Evolutionary conservation across 2,113 vertebrate species (phyloP), one percentile per base, ranked within the genome.

Genomic region (Asarcornis scutulata): DNA sequence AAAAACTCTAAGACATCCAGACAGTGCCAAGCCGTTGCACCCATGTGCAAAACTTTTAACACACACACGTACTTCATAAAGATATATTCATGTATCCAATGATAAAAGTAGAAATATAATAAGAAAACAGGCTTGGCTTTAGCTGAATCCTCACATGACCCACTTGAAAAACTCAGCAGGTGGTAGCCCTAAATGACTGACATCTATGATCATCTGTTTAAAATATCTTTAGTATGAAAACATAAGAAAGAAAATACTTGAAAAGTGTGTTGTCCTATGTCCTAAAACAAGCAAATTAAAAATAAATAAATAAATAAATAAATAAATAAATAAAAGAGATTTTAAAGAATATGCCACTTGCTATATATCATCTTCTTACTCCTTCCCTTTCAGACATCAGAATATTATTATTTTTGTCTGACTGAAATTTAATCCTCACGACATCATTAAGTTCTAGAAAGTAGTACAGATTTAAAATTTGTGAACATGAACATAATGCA

Each of bases 181-280:
- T 63, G 40, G 78, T 62, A 74, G n/a, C 63, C 62, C 67, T 74
- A 18, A 63, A 73, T 91, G 84, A 86, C n/a, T 86, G 93, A 38
- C 55, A 60, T 74, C n/a, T 73, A 7, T 69, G 78, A 80, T 91
- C 63, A 89, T 85, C 78, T 83, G 13, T 88, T 92, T 95, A 63
- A 91, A 91, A 83, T 46, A 17, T 29, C 73, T 89, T 87, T 79
- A 36, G 32, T 46, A 58, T 44, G 36, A 40, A 93, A 91, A 63
- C 31, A 32, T 32, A 74, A 90, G 71, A 69, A 50, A 93, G n/a
- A 90, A 67, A 91, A 87, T 50, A 55, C 14, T 69, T 2, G 0
- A 38, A 38, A 13, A 42, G 4, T 17, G 13, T 23, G 50, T 9
- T 48, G 15, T 42, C 55, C 55, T 59, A 34, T 31, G 36, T 80